Evolutionary conservation across 2,888 invertebrate genomes (phyloP).

Genomic region (Pteria penguin): DNA sequence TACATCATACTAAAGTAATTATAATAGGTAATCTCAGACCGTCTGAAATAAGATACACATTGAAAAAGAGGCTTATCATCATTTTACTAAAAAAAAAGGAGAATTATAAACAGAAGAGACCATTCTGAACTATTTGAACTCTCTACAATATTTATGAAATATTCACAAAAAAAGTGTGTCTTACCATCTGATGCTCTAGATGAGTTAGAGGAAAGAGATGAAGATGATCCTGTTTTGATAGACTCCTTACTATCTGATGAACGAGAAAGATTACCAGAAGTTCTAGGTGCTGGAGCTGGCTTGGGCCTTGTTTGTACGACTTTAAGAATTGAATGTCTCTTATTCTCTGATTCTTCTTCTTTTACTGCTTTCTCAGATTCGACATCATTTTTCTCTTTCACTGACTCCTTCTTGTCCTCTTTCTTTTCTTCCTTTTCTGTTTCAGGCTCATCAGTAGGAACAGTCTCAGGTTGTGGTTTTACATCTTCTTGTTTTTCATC

Average conservation of each 20-base stretch:
- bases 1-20: too few species aligned
- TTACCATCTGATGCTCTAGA: constrained; percentile 8
- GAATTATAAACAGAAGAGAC: too few species aligned
- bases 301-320: background rate
- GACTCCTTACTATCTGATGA: background rate
- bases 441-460: background rate
- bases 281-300: constrained; percentile 1
- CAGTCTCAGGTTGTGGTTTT: background rate
- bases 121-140: too few species aligned
- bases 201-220: constrained; percentile 1
- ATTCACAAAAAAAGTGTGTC: too few species aligned
- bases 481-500: background rate
- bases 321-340: constrained; percentile 10
- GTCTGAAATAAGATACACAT: too few species aligned
- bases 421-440: background rate
- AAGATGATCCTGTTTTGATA: background rate
- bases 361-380: background rate
- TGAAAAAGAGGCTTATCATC: too few species aligned
- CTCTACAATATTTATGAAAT: too few species aligned
- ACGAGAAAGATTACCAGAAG: background rate
- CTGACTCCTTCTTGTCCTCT: background rate
- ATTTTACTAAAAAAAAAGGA: too few species aligned
- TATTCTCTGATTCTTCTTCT: background rate
- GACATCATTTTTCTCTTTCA: background rate
- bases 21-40: too few species aligned